Conservation (phyloP, 2,888 invertebrate genomes). For the Magallana nippona region DNA sequence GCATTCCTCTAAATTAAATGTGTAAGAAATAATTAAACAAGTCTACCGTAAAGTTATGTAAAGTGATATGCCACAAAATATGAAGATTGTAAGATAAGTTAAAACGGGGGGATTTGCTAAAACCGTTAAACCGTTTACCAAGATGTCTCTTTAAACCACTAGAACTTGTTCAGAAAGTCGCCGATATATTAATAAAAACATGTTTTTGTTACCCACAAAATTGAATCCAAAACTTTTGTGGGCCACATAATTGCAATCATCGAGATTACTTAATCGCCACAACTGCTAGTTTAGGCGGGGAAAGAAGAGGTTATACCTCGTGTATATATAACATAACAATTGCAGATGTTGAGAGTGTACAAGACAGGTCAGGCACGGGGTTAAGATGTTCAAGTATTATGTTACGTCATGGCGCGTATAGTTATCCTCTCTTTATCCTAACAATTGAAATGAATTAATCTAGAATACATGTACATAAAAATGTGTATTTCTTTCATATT, state of each 20-base stretch:
- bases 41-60: background rate
- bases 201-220: background rate
- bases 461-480: background rate
- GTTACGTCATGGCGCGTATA: background rate
- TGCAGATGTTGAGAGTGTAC: background rate
- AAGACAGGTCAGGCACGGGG: background rate
- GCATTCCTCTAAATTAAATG: background rate
- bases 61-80: background rate
- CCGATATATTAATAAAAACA: background rate
- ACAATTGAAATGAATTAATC: background rate
- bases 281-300: constrained; percentile 21
- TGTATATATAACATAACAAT: constrained; percentile 20
- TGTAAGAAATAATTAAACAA: background rate
- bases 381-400: background rate
- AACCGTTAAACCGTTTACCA: background rate
- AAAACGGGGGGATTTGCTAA: background rate
- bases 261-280: constrained; percentile 14
- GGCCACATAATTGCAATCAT: background rate
- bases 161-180: constrained; percentile 17
- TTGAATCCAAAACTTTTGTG: background rate
- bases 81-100: background rate
- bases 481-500: no score
- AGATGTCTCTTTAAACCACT: background rate
- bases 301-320: constrained; percentile 15
- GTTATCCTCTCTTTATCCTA: background rate